Conservation (phyloP, 2,888 invertebrate genomes). For the Tortricodes alternella region DNA sequence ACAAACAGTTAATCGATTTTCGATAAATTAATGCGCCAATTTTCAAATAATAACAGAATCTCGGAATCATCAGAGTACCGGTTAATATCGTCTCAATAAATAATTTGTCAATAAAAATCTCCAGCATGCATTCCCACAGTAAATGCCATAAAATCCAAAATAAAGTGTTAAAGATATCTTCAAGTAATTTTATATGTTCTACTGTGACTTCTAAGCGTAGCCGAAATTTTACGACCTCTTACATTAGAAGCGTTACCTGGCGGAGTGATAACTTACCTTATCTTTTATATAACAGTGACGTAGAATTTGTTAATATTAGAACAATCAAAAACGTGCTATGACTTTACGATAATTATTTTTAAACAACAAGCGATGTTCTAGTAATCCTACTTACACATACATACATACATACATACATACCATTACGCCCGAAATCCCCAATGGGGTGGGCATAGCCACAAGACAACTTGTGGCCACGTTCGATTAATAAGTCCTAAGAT, state of each 20-base stretch:
- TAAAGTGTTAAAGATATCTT: conserved; percentile 27
- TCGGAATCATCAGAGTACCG: background rate
- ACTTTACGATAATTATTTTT: too few relatives aligned
- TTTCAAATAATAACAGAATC: background rate
- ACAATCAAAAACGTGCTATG: too few relatives aligned
- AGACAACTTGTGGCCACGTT: too few relatives aligned
- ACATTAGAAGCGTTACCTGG: conserved; percentile 3
- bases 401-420: too few relatives aligned
- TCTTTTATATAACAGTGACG: background rate
- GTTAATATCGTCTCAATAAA: conserved; percentile 1
- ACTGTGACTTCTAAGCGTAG: conserved; percentile 15
- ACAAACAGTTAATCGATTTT: background rate
- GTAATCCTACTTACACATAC: too few relatives aligned
- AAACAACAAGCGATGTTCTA: too few relatives aligned
- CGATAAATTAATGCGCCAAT: background rate
- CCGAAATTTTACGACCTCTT: conserved; percentile 22
- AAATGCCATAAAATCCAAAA: conserved; percentile 20
- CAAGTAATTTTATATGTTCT: conserved; percentile 22
- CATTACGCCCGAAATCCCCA: too few relatives aligned
- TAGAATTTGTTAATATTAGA: too few relatives aligned
- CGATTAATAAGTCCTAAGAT: too few relatives aligned
- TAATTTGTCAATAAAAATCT: conserved; percentile 9
- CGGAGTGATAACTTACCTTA: conserved; percentile 8
- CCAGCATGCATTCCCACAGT: conserved; percentile 11
- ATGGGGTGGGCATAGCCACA: too few relatives aligned